Percentiles rank a stretch among this genome's conserved stretches.
These are phyloP conservation scores for Cephus spinipes DNA, from an alignment of 2,888 invertebrate genomes.

Conservation along the genomic window DNA sequence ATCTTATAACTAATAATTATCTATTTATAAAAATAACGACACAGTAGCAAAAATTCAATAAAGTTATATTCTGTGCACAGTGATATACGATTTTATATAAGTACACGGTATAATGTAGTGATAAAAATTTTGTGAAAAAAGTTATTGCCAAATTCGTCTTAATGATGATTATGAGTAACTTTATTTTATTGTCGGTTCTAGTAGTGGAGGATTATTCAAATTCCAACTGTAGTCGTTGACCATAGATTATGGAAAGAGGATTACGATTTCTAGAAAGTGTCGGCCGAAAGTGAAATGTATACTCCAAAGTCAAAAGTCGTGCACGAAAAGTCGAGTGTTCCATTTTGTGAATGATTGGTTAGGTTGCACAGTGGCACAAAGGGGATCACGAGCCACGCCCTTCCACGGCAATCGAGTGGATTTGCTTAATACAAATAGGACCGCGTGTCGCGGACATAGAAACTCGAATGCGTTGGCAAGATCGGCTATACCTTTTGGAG, in stretches of 20 bases:
- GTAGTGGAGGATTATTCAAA: background rate
- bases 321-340: background rate
- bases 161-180: background rate
- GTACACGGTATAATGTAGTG: background rate
- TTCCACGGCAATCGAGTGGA: slow-evolving; percentile 49
- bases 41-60: background rate
- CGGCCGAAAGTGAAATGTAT: background rate
- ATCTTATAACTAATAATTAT: background rate
- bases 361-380: slow-evolving; percentile 24
- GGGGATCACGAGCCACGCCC: slow-evolving; percentile 59
- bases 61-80: background rate
- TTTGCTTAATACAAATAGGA: slow-evolving; percentile 40
- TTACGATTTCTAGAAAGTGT: slow-evolving; percentile 3
- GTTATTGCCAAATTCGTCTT: background rate
- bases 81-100: background rate
- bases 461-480: slow-evolving; percentile 17
- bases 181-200: background rate
- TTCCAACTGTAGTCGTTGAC: background rate
- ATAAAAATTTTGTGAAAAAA: background rate
- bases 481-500: slow-evolving; percentile 36
- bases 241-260: background rate
- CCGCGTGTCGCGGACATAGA: slow-evolving; percentile 14
- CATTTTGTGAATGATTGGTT: background rate
- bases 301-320: background rate
- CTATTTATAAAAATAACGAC: background rate